Base-by-base conservation (phyloP, 1,140 invertebrate genomes). In the Drosophila fuyamai region DNA sequence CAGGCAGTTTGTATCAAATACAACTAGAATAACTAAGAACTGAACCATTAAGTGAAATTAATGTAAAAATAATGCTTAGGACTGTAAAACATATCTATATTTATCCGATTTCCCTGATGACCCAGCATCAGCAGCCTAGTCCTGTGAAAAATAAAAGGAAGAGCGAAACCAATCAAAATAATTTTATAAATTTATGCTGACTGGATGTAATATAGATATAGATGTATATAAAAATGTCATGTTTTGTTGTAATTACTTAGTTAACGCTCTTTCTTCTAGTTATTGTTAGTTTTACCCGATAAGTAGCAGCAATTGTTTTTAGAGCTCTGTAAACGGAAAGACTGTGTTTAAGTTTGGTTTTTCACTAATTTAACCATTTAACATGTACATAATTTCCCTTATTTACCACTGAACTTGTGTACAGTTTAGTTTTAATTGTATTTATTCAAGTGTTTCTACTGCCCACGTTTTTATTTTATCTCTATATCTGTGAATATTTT, bases 271-370 rank as follows among this genome's bases (percentile, higher is more conserved):
- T 23, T 71, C 44, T 46, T 48, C 29, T 58, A 71, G 56, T 72
- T 84, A 84, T 79, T 88, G 47, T 79, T 86, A 76, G 58, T 72
- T 60, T 35, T 62, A 53, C 40, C 35, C 47, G 14, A 23, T 90
- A 90, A 90, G 79, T 90, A 90, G 86, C 82, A 78, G 77, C 88
- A 90, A 90, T 90, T 90, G 78, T 85, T 76, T 81, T 85, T 90
- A 79, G 76, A 76, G 76, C 53, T 57, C 47, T 83, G 81, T 79
- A 82, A 82, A 88, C 81, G 76, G 73, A 90, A 90, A 90, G 86
- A 90, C 86, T 90, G 86, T 90, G 59, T 88, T 89, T 83, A 88
- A 83, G 79, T 88, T 88, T 86, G 85, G 81, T 90, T 90, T 77
- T 90, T 71, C 66, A 62, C 74, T 55, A 81, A 78, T 60, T 78